A percentile compares a stretch with the other conserved stretches of the same genome.
phyloP scores from a whole-genome alignment of 2,797 vertebrate genomes.

The Euthynnus affinis region DNA sequence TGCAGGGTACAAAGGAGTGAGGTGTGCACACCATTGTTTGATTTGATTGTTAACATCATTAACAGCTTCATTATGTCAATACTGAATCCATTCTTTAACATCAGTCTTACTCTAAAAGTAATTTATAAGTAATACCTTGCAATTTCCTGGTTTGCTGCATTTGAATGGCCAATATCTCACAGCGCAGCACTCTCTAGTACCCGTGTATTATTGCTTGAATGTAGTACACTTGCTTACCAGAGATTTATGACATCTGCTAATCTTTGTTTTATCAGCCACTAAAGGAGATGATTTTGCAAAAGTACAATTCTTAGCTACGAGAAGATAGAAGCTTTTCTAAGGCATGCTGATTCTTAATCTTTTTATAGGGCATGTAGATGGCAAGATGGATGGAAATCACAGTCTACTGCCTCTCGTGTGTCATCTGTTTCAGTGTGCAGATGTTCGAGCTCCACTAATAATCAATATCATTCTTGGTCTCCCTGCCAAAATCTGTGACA shows the following conservation, averaged over 20 bases:
- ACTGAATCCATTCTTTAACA: background rate
- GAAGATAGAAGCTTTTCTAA: conserved; percentile 7
- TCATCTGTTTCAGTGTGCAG: background rate
- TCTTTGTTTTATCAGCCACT: conserved; percentile 13
- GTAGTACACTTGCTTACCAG: background rate
- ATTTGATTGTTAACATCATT: no score
- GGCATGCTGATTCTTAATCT: conserved; percentile 17
- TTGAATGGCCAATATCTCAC: background rate
- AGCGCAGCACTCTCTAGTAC: no score
- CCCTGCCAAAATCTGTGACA: conserved; percentile 36
- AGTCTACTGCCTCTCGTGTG: conserved; percentile 2
- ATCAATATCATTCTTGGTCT: conserved; percentile 37
- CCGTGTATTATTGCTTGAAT: background rate
- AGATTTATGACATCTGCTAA: conserved; percentile 5
- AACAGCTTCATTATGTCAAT: no score
- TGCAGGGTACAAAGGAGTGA: no score
- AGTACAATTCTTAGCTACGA: background rate
- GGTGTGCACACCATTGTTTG: no score
- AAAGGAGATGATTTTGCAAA: background rate
- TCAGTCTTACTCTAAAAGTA: background rate
- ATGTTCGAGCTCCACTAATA: conserved; percentile 17
- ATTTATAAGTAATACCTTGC: background rate
- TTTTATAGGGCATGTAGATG: conserved; percentile 31
- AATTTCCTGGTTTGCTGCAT: background rate
- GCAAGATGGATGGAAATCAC: conserved; percentile 37